These are phyloP conservation scores for Dryoscopus gambensis DNA, from an alignment of 2,113 vertebrate genomes.

Conservation along the genomic window DNA sequence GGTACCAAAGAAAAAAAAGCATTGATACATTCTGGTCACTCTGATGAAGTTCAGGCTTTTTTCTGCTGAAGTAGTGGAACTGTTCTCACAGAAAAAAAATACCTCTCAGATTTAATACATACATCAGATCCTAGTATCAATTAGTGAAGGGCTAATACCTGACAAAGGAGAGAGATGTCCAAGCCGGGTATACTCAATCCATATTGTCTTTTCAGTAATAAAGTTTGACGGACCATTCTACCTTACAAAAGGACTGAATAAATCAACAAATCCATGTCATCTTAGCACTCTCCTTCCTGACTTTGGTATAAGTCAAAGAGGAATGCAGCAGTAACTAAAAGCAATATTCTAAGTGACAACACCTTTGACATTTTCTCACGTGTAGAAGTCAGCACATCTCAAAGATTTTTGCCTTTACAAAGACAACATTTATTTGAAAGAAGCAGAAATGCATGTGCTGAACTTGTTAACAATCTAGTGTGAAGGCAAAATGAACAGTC, in stretches of 20 bases:
- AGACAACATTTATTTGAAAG: neutral
- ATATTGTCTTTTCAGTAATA: neutral
- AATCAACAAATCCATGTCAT: neutral
- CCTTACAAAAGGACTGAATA: neutral
- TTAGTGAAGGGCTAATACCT: neutral
- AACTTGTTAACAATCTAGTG: neutral
- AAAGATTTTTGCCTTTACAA: neutral
- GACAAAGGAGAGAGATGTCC: neutral
- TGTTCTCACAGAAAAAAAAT: neutral
- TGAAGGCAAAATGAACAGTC: neutral
- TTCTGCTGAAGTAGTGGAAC: neutral
- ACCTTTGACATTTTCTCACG: neutral
- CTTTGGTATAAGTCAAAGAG: neutral
- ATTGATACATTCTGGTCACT: neutral
- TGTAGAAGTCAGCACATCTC: neutral
- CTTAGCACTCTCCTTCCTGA: neutral
- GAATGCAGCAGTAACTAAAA: neutral
- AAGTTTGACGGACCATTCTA: neutral
- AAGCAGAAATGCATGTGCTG: neutral
- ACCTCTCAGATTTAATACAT: neutral
- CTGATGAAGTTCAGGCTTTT: neutral
- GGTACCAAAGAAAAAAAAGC: rapidly evolving
- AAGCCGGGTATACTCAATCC: neutral
- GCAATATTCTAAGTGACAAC: neutral
- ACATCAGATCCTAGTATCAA: neutral